These are phyloP conservation scores for Corythaeola cristata DNA, from an alignment of 2,113 vertebrate genomes.

Conservation along the genomic window DNA sequence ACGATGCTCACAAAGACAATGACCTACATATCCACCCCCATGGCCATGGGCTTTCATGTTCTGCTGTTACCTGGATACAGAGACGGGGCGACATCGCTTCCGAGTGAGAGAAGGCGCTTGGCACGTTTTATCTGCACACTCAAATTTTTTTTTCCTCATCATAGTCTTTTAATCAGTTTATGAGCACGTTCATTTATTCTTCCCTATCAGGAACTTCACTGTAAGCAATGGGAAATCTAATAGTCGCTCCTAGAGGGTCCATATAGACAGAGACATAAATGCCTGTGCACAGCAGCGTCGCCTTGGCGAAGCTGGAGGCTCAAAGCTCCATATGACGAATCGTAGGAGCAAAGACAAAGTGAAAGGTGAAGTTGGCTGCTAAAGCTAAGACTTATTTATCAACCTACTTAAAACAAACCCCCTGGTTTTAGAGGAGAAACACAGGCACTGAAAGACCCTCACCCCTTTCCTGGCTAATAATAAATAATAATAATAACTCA, in stretches of 20 bases:
- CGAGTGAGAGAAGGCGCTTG: background rate
- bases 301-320: background rate
- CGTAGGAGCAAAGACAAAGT: background rate
- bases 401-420: background rate
- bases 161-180: background rate
- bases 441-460: no score
- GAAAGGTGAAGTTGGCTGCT: background rate
- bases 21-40: background rate
- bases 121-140: background rate
- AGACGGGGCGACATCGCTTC: fast-evolving
- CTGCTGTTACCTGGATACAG: background rate
- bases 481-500: background rate
- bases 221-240: background rate
- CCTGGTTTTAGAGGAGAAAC: background rate
- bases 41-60: background rate
- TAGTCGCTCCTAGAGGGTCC: background rate
- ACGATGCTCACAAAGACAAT: background rate
- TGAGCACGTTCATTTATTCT: background rate
- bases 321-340: background rate
- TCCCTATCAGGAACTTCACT: background rate
- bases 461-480: background rate
- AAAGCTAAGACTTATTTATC: background rate
- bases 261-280: background rate
- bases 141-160: background rate
- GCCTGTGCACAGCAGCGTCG: background rate